Base-by-base conservation (phyloP, 2,113 vertebrate genomes). In the Chloroceryle aenea region DNA sequence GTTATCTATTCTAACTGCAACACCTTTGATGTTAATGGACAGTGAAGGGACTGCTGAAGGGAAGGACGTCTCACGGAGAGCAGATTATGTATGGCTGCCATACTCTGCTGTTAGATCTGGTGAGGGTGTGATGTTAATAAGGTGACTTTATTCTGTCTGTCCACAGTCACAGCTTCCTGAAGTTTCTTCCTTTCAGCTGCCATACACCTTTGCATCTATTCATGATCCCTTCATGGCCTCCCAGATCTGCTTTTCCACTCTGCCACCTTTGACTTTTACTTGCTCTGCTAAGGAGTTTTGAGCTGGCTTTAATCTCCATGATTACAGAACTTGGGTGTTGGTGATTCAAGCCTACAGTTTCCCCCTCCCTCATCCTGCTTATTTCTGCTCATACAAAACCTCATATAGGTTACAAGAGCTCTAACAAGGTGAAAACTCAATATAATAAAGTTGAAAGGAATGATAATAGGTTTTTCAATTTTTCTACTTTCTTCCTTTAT, bases 291-390 rank as follows among this genome's bases (percentile, higher is more conserved):
- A 64, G 29, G 26, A 42, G 22, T 50, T 91, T 74, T 58, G 30
- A 76, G 32, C 9, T 86, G 58, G 15, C 32, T 83, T 83, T 69
- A 29, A 8, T 76, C 7, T 32, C 55, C 2, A 0, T 13, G 9
- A 30, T 38, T n/a, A 59, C 29, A 50, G 19, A 69, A 5, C 27
- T 45, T 74, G 40, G 22, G 9, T 45, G 43, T 74, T 53, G 50
- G 10, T 29, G 66, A 7, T 34, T 69, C 22, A 80, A 67, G 20
- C 7, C 9, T 20, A 26, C 18, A 55, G 18, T 40, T 85, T 3
- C 26, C 2, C 11, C 1, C 5, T 3, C 10, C 10, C 22, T 13
- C 23, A 10, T 29, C 5, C 23, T 61, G 7, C 2, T 55, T 75
- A 71, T 68, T 84, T 76, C 43, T 87, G 18, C 18, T 64, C 30